A percentile compares a stretch with the other conserved stretches of the same genome.
Evolutionary conservation across 2,113 vertebrate species (phyloP).

Genomic region (Nicator chloris): DNA sequence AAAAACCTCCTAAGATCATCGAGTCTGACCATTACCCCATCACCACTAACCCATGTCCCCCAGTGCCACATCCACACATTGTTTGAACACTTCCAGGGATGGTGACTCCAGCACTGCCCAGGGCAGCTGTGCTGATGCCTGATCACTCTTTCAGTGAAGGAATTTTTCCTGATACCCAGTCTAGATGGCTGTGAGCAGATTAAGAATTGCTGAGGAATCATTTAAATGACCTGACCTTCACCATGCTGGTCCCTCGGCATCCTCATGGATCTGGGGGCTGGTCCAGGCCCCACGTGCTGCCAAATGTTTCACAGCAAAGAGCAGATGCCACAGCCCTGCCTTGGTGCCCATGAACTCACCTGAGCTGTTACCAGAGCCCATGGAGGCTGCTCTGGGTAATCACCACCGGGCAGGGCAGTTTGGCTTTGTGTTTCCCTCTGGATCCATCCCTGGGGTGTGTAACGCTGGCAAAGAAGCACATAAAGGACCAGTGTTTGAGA

Average conservation of each 20-base stretch:
- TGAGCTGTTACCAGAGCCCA: background rate
- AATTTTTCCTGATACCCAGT: background rate
- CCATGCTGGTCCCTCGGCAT: accelerated
- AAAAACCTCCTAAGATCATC: background rate
- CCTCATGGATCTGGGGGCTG: accelerated
- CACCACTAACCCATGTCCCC: background rate
- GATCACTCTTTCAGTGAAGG: background rate
- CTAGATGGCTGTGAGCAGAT: background rate
- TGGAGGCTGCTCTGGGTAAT: background rate
- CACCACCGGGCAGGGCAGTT: accelerated
- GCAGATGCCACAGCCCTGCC: background rate
- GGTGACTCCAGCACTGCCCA: background rate
- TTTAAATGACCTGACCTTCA: background rate
- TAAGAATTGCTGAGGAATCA: background rate
- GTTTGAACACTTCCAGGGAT: background rate
- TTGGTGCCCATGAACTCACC: background rate
- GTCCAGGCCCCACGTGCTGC: accelerated
- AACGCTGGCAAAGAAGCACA: background rate
- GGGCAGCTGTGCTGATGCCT: background rate
- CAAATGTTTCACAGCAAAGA: background rate
- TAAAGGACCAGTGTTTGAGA: background rate
- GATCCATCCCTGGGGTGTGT: background rate
- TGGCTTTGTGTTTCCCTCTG: background rate
- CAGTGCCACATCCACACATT: background rate
- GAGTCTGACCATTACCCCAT: background rate